Evolutionary conservation across 2,888 invertebrate species (phyloP), one percentile per base, ranked within the genome.

Genomic region (Leucoma salicis): DNA sequence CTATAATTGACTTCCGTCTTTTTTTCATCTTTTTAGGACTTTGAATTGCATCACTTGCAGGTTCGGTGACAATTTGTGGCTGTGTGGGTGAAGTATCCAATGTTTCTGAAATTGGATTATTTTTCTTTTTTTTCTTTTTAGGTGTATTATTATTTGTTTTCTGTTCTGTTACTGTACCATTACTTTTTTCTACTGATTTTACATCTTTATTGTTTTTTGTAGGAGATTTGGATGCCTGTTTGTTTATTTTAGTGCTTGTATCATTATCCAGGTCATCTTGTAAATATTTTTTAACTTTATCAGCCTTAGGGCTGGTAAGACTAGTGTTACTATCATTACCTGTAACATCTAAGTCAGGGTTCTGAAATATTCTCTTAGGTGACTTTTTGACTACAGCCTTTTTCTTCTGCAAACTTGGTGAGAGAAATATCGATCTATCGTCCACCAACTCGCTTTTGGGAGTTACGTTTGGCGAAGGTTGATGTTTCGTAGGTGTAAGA

Each of bases 351-450:
- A 81, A 57, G 35, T 85, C 84, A 2, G 78, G 74, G 42, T 81
- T 85, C 51, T 85, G 67, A 35, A 89, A 89, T 58, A 89, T 89
- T 44, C 89, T 78, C 53, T 89, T 89, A 0, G 89, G 89, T 0
- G 88, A 87, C 45, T 88, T 89, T 49, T 89, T 89, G 3, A 82
- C 74, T 14, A 89, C 76, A 24, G 82, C 87, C 42, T 88, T 87
- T 69, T 87, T 89, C 36, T 86, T 89, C 50, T 83, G 85, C 53
- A 79, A 52, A 1, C 77, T 79, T 2, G 89, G 89, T 14, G 89
- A 89, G 1, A 89, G 66, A 46, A 89, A 85, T 63, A 83, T 81
- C 10, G 87, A 85, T 39, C 84, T 71, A 46, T 88, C 87, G 10
- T 76, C 80, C 3, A 82, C 74, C 29, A 76, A 57, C 57, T 85